These are phyloP conservation scores for Apocheima hispidaria DNA, from an alignment of 2,888 invertebrate genomes.

Conservation along the genomic window DNA sequence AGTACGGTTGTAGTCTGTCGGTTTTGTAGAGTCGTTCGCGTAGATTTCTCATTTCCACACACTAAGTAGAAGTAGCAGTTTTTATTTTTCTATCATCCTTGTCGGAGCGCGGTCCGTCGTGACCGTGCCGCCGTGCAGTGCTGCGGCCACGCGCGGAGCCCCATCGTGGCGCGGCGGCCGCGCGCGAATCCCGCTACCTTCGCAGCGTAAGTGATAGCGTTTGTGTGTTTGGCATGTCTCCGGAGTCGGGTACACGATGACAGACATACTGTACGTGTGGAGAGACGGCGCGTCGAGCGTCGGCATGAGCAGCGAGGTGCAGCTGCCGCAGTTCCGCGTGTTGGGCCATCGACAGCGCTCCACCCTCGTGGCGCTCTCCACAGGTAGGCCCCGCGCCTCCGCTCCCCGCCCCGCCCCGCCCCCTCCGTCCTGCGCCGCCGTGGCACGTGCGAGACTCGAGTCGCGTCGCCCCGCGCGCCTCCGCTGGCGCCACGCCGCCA, in stretches of 20 bases:
- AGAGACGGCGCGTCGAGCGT: slow-evolving; percentile 94
- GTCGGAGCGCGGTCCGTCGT: slow-evolving; percentile 44
- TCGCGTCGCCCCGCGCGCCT: slow-evolving; percentile 26
- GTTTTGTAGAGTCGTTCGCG: slow-evolving; percentile 23
- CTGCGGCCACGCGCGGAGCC: slow-evolving; percentile 34
- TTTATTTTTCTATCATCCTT: slow-evolving; percentile 49
- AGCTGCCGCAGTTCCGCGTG: slow-evolving; percentile 97
- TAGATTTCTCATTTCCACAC: slow-evolving; percentile 35
- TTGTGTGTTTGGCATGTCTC: slow-evolving; percentile 87
- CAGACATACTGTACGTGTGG: slow-evolving; percentile 98
- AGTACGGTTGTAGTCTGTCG: background rate
- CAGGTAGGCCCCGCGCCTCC: slow-evolving; percentile 87
- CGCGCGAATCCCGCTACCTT: slow-evolving; percentile 43
- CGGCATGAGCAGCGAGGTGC: slow-evolving; percentile 95
- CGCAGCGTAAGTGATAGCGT: slow-evolving; percentile 70
- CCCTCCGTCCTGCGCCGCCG: slow-evolving; percentile 34
- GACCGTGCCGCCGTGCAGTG: slow-evolving; percentile 8
- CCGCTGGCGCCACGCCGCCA: slow-evolving; percentile 50
- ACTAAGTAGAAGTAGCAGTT: slow-evolving; percentile 38
- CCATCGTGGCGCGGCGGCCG: slow-evolving; percentile 41
- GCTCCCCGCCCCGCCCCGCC: slow-evolving; percentile 27
- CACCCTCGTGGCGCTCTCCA: slow-evolving; percentile 95
- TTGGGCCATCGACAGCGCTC: slow-evolving; percentile 96
- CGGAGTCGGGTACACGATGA: slow-evolving; percentile 98
- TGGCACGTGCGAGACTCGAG: slow-evolving; percentile 23